phyloP scores from a whole-genome alignment of 2,888 invertebrate genomes.

The Lasioglossum figueresi region DNA sequence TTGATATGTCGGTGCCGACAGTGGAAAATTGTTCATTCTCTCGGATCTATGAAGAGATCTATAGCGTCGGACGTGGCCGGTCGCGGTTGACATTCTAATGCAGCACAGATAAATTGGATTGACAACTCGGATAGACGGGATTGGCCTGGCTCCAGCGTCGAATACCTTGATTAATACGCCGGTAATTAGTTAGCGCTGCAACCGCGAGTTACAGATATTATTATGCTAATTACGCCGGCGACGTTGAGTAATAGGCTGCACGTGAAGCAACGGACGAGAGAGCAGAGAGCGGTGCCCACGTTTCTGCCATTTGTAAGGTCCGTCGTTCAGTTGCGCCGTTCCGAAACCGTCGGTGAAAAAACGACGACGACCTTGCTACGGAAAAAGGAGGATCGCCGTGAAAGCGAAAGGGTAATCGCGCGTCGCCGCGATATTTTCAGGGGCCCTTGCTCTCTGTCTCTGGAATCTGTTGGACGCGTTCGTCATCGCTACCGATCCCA shows the following conservation, averaged over 20 bases:
- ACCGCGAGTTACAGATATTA: slow-evolving; percentile 78
- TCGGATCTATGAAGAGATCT: slow-evolving; percentile 66
- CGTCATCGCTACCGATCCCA: slow-evolving; percentile 5
- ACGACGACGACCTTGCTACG: slow-evolving; percentile 35
- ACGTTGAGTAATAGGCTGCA: slow-evolving; percentile 78
- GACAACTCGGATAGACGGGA: slow-evolving; percentile 70
- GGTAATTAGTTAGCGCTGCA: slow-evolving; percentile 77
- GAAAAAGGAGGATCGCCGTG: slow-evolving; percentile 50
- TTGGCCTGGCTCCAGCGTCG: slow-evolving; percentile 72
- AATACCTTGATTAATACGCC: slow-evolving; percentile 75
- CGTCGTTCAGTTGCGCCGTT: slow-evolving; percentile 54
- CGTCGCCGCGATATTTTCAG: slow-evolving; percentile 14
- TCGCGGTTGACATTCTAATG: slow-evolving; percentile 70
- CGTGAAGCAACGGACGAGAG: slow-evolving; percentile 72
- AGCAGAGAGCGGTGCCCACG: slow-evolving; percentile 65
- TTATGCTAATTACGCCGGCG: slow-evolving; percentile 77
- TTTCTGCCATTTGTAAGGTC: slow-evolving; percentile 69
- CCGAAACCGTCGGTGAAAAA: slow-evolving; percentile 47
- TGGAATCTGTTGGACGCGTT: slow-evolving; percentile 6
- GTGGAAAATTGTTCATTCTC: slow-evolving; percentile 63
- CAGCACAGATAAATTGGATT: slow-evolving; percentile 71
- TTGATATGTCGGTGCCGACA: slow-evolving; percentile 53
- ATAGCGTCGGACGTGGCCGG: slow-evolving; percentile 58
- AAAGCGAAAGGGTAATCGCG: slow-evolving; percentile 39
- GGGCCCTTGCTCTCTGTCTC: neutral